Evolutionary conservation across 30 jellyfish, hydroid and myxozoan species (phyloP).

Genomic region (Aurelia sp.): DNA sequence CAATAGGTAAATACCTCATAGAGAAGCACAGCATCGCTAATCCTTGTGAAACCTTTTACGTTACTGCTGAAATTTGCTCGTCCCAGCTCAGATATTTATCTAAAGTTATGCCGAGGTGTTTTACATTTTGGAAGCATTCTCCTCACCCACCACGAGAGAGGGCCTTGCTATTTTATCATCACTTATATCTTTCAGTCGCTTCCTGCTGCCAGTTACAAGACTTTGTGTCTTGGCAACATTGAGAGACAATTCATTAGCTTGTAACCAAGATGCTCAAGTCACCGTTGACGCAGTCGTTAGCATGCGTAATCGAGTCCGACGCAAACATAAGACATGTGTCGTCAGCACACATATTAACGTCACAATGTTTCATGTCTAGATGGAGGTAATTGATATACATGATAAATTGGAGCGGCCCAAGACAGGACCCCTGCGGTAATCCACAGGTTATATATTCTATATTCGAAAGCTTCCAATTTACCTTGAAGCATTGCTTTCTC

Average conservation of each 20-base stretch:
- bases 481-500: no score
- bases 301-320: slow-evolving; percentile 15
- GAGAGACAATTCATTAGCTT: no score
- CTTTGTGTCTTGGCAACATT: no score
- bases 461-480: neutral
- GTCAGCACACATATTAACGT: slow-evolving; percentile 19
- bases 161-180: slow-evolving; percentile 21
- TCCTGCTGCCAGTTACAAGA: no score
- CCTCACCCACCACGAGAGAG: slow-evolving; percentile 12
- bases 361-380: neutral
- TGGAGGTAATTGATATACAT: no score
- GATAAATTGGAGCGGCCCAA: neutral
- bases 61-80: no score
- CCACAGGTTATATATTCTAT: slow-evolving; percentile 11
- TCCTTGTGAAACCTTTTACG: slow-evolving; percentile 9
- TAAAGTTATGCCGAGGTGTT: slow-evolving; percentile 8
- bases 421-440: no score
- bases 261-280: no score
- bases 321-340: slow-evolving; percentile 10
- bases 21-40: slow-evolving; percentile 10
- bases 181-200: no score
- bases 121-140: slow-evolving; percentile 19
- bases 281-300: no score
- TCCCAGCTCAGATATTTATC: no score
- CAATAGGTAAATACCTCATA: neutral